These are phyloP conservation scores for Cepphus grylle DNA, from an alignment of 2,113 vertebrate species.

Conservation along the genomic window DNA sequence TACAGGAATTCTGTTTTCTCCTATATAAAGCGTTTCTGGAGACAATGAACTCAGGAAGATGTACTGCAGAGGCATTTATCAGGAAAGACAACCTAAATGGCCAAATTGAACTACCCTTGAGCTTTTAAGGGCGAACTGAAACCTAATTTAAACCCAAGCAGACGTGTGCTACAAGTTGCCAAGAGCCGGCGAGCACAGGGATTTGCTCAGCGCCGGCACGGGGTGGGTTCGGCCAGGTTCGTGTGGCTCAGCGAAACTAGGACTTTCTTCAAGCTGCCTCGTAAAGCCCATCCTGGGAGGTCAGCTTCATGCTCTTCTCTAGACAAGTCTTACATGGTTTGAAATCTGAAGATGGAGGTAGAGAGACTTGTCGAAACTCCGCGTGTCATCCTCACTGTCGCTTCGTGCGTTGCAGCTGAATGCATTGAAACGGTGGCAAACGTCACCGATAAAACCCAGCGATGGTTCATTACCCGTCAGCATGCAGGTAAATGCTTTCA, in stretches of 20 bases:
- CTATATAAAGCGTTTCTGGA: neutral
- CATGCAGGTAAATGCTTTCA: neutral
- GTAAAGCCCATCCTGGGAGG: neutral
- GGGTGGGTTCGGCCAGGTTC: neutral
- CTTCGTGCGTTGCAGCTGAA: neutral
- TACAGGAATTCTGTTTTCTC: neutral
- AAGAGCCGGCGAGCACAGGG: fast-evolving
- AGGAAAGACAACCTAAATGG: neutral
- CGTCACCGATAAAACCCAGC: fast-evolving
- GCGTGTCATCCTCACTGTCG: neutral
- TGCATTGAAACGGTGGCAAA: neutral
- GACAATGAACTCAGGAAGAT: neutral
- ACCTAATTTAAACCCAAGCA: neutral
- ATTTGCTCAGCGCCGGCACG: fast-evolving
- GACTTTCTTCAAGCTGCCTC: neutral
- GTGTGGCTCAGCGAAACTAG: neutral
- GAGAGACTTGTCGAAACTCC: neutral
- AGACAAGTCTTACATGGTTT: fast-evolving
- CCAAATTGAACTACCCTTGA: neutral
- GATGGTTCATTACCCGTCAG: fast-evolving
- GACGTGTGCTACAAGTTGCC: neutral
- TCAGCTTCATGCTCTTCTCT: neutral
- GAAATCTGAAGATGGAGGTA: neutral
- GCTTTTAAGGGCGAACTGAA: neutral
- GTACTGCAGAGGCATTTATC: neutral